Evolutionary conservation across 2,797 vertebrate genomes (phyloP).

Genomic region (Peromyscus attwateri): DNA sequence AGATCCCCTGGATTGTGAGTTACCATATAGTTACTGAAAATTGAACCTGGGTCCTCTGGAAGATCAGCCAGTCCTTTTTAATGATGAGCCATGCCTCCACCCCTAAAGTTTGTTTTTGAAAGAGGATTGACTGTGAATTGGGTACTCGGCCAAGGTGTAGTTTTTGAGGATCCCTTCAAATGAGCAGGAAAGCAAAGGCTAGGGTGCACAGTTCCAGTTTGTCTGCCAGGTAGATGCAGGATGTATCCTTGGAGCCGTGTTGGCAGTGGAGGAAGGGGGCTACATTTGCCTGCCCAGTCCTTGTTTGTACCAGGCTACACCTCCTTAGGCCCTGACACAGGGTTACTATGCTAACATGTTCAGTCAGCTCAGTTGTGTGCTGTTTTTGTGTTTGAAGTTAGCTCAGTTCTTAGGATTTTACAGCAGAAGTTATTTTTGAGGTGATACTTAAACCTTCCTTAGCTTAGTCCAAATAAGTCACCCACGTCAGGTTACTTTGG

Average conservation of each 20-base stretch:
- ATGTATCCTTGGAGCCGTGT: neutral
- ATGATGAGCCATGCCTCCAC: neutral
- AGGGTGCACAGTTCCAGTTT: neutral
- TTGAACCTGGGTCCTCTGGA: neutral
- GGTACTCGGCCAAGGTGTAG: conserved; percentile 9
- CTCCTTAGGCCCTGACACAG: neutral
- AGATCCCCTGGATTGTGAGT: neutral
- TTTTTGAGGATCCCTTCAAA: neutral
- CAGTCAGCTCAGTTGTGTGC: neutral
- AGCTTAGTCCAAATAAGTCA: neutral
- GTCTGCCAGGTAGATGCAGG: neutral
- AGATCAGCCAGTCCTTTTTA: neutral
- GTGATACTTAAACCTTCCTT: neutral
- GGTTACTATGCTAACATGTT: neutral
- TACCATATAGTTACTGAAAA: neutral
- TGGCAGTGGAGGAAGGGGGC: neutral
- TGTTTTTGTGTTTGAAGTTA: neutral
- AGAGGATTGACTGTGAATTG: neutral
- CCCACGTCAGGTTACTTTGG: neutral
- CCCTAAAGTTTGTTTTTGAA: neutral
- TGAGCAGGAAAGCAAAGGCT: neutral
- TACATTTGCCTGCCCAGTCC: neutral
- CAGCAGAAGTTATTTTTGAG: conserved; percentile 2
- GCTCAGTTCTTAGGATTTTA: neutral
- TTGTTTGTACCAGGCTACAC: neutral